Conservation (phyloP, 2,113 vertebrate species). For the Aegithalos caudatus region DNA sequence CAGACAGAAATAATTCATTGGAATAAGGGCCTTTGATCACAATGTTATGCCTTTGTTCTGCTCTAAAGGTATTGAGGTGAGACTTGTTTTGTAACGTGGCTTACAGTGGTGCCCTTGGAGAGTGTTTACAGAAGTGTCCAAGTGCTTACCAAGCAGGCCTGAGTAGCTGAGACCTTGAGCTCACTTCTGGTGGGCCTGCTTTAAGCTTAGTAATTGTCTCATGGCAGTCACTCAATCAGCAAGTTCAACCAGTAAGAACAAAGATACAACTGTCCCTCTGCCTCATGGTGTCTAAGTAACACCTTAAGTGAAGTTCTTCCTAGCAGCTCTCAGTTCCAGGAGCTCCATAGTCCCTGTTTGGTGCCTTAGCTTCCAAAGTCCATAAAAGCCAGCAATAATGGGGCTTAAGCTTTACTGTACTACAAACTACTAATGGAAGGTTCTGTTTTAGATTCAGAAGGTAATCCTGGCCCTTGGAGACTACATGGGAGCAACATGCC, state of each 20-base stretch:
- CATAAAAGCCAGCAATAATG: not conserved
- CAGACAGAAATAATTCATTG: not conserved
- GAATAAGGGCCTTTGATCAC: not conserved
- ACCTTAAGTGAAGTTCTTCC: not conserved
- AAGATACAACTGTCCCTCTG: not conserved
- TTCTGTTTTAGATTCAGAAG: conserved; percentile 81
- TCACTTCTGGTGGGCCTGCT: not conserved
- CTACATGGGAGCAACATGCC: conserved; percentile 89
- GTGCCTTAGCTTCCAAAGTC: not conserved
- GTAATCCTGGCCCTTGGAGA: conserved; percentile 88
- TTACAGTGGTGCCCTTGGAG: accelerated
- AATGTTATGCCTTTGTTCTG: not conserved
- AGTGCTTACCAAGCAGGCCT: not conserved
- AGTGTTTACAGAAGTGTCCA: not conserved
- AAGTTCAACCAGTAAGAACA: not conserved
- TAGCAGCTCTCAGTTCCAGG: not conserved
- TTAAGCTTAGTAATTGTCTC: too few relatives aligned
- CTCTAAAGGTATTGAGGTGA: not conserved
- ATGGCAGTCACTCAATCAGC: not conserved
- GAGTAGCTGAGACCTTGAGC: not conserved
- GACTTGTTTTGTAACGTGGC: not conserved
- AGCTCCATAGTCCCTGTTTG: not conserved
- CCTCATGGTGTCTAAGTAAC: not conserved
- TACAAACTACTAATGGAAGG: not conserved
- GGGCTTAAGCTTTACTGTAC: not conserved